Conservation (phyloP, 1,140 invertebrate genomes). For the Nasonia longicornis region DNA sequence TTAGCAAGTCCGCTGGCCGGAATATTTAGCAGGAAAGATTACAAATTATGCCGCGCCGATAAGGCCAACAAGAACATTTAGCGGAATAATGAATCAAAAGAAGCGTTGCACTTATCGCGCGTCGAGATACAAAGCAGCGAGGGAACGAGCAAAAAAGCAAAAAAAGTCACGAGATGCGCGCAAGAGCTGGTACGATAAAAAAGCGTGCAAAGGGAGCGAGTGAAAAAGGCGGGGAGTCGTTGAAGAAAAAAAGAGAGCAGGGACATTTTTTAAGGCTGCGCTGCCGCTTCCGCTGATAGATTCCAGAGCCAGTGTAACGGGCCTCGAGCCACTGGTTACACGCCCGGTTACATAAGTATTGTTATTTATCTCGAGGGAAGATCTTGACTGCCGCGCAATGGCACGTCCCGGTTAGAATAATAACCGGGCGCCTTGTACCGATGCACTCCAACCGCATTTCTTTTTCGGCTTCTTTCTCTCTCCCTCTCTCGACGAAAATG, state of each 20-base stretch:
- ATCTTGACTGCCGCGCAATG: slow-evolving; percentile 47
- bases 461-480: slow-evolving; percentile 5
- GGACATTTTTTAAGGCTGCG: neutral
- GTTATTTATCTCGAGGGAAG: slow-evolving; percentile 60
- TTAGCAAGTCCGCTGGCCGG: neutral
- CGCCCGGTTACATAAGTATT: slow-evolving; percentile 59
- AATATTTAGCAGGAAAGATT: slow-evolving; percentile 25
- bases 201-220: neutral
- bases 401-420: slow-evolving; percentile 61
- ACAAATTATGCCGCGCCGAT: slow-evolving; percentile 12
- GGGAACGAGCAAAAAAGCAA: neutral
- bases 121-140: slow-evolving; percentile 19
- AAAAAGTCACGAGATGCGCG: neutral
- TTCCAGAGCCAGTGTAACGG: slow-evolving; percentile 5
- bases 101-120: neutral
- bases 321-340: slow-evolving; percentile 44
- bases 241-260: neutral
- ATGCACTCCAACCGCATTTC: slow-evolving; percentile 52
- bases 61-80: slow-evolving; percentile 26
- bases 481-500: too few relatives aligned
- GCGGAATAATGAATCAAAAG: slow-evolving; percentile 25
- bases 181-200: neutral
- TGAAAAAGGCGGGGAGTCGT: neutral
- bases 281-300: neutral
- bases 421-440: slow-evolving; percentile 55